phyloP scores from a whole-genome alignment of 1,140 invertebrate species.

The Drosophila willistoni region DNA sequence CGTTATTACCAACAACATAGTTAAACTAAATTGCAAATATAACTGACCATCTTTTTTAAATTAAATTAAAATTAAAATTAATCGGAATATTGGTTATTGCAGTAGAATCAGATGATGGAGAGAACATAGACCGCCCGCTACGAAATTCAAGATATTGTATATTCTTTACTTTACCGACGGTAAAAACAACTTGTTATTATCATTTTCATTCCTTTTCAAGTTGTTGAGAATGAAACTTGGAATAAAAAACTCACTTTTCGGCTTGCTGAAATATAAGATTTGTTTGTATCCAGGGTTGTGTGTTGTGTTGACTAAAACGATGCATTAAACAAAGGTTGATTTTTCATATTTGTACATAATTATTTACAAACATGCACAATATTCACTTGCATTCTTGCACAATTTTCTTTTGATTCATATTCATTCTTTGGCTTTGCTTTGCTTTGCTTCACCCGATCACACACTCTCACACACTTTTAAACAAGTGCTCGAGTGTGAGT shows the following conservation, averaged over 20 bases:
- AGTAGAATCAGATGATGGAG: too few species aligned
- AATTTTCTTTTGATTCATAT: constrained; percentile 13
- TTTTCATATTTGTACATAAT: constrained; percentile 1
- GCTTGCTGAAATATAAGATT: neutral
- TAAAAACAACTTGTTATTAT: neutral
- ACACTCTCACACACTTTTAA: constrained; percentile 5
- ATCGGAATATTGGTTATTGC: too few species aligned
- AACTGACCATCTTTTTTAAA: too few species aligned
- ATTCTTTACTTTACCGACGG: neutral
- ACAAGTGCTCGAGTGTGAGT: constrained; percentile 7
- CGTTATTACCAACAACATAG: too few species aligned
- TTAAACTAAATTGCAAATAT: too few species aligned
- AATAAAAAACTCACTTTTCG: neutral
- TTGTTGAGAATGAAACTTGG: neutral
- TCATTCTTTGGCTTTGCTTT: constrained; percentile 17
- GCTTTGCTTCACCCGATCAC: constrained; percentile 4
- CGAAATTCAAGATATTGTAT: neutral
- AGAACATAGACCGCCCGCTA: neutral
- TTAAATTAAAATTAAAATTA: too few species aligned
- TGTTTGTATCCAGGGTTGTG: constrained; percentile 3
- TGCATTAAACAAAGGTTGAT: neutral
- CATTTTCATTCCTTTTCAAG: neutral
- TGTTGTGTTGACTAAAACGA: neutral
- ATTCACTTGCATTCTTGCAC: constrained; percentile 12
- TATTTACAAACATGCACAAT: constrained; percentile 5